Evolutionary conservation across 2,797 vertebrate species (phyloP), one percentile per base, ranked within the genome.

Genomic region (Falco naumanni): DNA sequence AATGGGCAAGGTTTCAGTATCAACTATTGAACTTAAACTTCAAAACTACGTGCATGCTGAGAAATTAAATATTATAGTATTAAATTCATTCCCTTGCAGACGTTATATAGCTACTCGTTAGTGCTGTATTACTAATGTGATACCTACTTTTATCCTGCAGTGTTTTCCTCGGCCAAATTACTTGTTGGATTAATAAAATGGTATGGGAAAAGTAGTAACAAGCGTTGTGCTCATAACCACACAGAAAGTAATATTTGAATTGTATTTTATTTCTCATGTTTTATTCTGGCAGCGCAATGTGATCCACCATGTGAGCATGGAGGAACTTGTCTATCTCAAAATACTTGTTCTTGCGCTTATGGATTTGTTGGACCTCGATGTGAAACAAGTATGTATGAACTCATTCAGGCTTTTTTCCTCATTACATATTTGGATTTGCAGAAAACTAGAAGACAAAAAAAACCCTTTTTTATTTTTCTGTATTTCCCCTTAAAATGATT

Each of bases 291-390:
- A 97, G 94, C 97, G 85, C 98, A 98, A 86, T 99, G 98, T 96
- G 97, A 97, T 85, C 95, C 76, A 4, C 95, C 97, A 0, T 99
- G 98, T 96, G 96, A 98, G 79, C 97, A 98, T 0, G 98, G 98
- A 94, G 98, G 98, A 69, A 97, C 95, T 10, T 99, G 98, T 11
- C 96, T 98, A n/a, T 97, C 98, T 37, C 97, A 87, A 16, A 98
- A 98, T 82, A 98, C 97, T 11, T 99, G 98, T 16, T 98, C 98
- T 6, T 99, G 98, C 97, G 98, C 95, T 25, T 98, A 98, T 5
- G 98, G 98, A 41, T 99, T 98, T 41, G 98, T 98, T 3, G 98
- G 99, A 41, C 97, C 98, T 80, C 97, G 87, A 20, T 98, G 98
- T 96, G 98, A 99, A 96, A 99, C 98, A 39, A 79, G 79, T 97